Evolutionary conservation across 92 coral and sea anemone species (phyloP).

Genomic region (Muricea muricata): DNA sequence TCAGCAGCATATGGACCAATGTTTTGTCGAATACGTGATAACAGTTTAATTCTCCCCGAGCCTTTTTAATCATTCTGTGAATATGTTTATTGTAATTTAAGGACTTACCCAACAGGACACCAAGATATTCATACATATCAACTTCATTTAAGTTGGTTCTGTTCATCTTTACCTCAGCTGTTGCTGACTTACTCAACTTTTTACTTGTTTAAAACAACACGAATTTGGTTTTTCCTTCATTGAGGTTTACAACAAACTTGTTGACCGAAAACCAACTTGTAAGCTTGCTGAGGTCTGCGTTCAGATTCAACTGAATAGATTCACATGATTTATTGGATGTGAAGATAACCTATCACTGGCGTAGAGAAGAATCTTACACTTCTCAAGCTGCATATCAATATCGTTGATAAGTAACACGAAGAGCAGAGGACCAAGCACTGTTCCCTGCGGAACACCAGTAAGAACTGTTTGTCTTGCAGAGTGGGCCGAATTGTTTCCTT

Average conservation of each 20-base stretch:
- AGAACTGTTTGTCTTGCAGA: not conserved
- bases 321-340: not conserved
- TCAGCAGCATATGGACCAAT: not conserved
- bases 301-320: constrained; percentile 5
- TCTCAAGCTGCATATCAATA: not conserved
- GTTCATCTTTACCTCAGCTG: too few relatives aligned
- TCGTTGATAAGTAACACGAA: not conserved
- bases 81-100: not conserved
- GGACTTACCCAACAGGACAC: not conserved
- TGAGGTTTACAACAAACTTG: too few relatives aligned
- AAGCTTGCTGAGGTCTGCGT: not conserved
- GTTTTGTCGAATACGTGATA: constrained; percentile 1
- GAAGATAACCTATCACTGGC: not conserved
- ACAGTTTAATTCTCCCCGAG: constrained; percentile 1
- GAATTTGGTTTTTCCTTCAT: too few relatives aligned
- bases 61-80: constrained; percentile 13
- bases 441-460: not conserved
- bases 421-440: constrained; percentile 9
- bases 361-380: not conserved
- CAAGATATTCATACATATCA: too few relatives aligned
- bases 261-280: too few relatives aligned
- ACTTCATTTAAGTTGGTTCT: too few relatives aligned
- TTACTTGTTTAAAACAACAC: too few relatives aligned
- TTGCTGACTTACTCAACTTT: too few relatives aligned
- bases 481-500: not conserved